Percentiles rank a stretch among this genome's conserved stretches.
Evolutionary conservation across 2,888 invertebrate species (phyloP).

Genomic region (Drosophila putrida): DNA sequence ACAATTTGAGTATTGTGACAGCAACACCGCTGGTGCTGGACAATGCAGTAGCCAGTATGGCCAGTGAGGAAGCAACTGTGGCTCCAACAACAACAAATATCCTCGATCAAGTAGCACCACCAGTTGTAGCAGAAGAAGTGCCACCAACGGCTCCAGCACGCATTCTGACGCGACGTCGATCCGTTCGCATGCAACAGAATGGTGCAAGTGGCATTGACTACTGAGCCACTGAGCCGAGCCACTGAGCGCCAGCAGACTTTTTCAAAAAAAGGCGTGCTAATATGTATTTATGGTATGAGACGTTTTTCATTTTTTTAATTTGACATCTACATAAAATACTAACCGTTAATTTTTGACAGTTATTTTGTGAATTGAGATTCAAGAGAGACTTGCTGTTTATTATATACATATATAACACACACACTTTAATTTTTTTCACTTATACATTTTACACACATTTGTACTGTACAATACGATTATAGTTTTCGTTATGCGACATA

Average conservation of each 20-base stretch:
- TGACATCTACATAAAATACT: constrained; percentile 46
- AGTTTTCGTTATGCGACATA: constrained; percentile 49
- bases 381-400: constrained; percentile 67
- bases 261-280: constrained; percentile 23
- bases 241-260: constrained; percentile 28
- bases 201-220: constrained; percentile 66
- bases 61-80: constrained; percentile 68
- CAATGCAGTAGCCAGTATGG: constrained; percentile 73
- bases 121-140: constrained; percentile 32
- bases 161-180: constrained; percentile 80
- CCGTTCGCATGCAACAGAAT: constrained; percentile 80
- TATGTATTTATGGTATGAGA: constrained; percentile 27
- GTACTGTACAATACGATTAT: constrained; percentile 72
- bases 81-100: constrained; percentile 30
- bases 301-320: constrained; percentile 32
- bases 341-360: constrained; percentile 50
- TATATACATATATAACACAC: constrained; percentile 20
- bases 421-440: constrained; percentile 40
- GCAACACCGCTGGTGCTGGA: constrained; percentile 63
- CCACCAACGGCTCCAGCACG: constrained; percentile 54
- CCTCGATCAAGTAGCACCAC: constrained; percentile 29
- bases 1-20: constrained; percentile 19
- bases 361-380: constrained; percentile 68
- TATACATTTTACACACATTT: constrained; percentile 54
- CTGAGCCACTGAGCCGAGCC: too few species aligned